phyloP scores from a whole-genome alignment of 92 coral and sea anemone genomes.

The Phenganax stokvisi region DNA sequence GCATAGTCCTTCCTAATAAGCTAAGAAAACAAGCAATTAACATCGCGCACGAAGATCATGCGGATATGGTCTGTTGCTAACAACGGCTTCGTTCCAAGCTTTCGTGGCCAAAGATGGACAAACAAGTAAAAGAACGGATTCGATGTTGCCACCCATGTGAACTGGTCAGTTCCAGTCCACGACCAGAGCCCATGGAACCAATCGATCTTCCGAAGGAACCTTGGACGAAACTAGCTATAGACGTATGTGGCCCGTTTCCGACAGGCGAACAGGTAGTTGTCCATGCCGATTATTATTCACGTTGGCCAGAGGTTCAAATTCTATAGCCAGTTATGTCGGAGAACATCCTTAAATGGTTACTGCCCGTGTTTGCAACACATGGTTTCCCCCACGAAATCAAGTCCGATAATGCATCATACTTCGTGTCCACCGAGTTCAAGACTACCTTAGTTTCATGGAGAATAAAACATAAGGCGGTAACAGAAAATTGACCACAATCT shows the following conservation, averaged over 20 bases:
- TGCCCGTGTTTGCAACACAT: constrained; percentile 44
- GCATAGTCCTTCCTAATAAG: constrained; percentile 31
- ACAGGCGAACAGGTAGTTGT: constrained; percentile 48
- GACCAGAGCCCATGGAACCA: constrained; percentile 48
- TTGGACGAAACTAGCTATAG: constrained; percentile 30
- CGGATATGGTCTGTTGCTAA: constrained; percentile 50
- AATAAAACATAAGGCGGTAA: constrained; percentile 38
- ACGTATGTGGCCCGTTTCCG: constrained; percentile 58
- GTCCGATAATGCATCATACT: constrained; percentile 57
- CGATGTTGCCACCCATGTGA: constrained; percentile 40
- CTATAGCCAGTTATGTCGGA: constrained; percentile 25
- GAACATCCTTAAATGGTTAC: constrained; percentile 42
- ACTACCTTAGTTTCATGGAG: constrained; percentile 47
- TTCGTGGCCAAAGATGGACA: constrained; percentile 54
- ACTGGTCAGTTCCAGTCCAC: constrained; percentile 18
- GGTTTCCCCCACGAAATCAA: constrained; percentile 49
- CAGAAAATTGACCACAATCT: constrained; percentile 52
- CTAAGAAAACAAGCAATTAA: constrained; percentile 39
- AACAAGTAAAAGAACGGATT: constrained; percentile 30
- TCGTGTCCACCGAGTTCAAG: constrained; percentile 51
- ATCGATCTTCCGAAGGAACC: constrained; percentile 51
- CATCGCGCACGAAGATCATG: constrained; percentile 51
- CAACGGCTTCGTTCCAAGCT: constrained; percentile 47
- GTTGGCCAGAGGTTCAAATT: constrained; percentile 54
- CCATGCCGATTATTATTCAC: constrained; percentile 51